Base-by-base conservation (phyloP, 2,113 vertebrate genomes). In the Platichthys stellatus region DNA sequence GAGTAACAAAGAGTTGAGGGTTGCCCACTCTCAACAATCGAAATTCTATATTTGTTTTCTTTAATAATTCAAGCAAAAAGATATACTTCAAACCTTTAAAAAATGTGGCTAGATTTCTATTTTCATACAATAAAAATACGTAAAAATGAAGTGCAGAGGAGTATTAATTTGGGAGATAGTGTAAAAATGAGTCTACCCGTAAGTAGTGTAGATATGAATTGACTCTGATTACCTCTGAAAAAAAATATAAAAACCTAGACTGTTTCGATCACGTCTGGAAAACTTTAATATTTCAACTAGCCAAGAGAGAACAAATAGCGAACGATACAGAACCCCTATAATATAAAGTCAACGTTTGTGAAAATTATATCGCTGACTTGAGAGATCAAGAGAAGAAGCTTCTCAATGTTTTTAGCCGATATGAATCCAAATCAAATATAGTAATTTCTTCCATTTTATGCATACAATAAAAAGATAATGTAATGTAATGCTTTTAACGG, bases 221-320 rank as follows among this genome's bases (percentile, higher is more conserved):
- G 51, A 65, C 35, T 38, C 9, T 38, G 35, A 38, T 10, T 10
- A 38, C 35, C 35, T 38, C 35, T 10, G 35, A 38, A 8, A 13
- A 47, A 14, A 14, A 47, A 17, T 13, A 23, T 17, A 47, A 31
- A 47, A 17, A 3, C 11, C 43, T 13, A 13, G 43, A 45, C 43
- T 45, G 24, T 63, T 76, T 56, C 9, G 17, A 69, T 79, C 56
- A 67, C 26, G 62, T 40, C 23, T 23, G 23, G 0, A 63, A 23
- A 69, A 20, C 24, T 69, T 81, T n/a, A 73, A 71, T 80, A 80
- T 80, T 85, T 82, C 58, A 76, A 24, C 13, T 58, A 23, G 64
- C 49, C 45, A 38, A 60, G 58, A 4, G 21, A 59, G n/a, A 76
- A 57, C 49, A 49, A 56, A 21, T 4, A 20, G 40, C 47, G 66